Evolutionary conservation across 1,140 invertebrate species (phyloP).

Genomic region (Drosophila ercepeae): DNA sequence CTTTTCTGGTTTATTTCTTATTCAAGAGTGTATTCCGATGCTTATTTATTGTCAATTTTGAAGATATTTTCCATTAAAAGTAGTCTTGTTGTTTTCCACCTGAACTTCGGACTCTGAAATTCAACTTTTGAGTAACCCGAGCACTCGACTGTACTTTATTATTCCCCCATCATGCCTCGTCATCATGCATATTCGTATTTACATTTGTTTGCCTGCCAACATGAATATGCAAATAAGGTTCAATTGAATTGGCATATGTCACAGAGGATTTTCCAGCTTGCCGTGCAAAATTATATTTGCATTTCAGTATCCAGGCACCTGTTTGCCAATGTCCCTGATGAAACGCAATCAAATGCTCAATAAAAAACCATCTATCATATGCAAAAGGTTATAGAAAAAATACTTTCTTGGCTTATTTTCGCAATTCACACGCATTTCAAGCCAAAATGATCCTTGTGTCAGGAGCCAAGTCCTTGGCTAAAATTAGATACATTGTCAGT

Average conservation of each 20-base stretch:
- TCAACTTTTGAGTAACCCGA: background rate
- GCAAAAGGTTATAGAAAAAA: background rate
- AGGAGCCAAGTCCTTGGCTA: constrained; percentile 39
- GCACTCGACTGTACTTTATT: constrained; percentile 8
- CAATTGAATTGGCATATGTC: constrained; percentile 33
- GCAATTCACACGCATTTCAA: too few relatives aligned
- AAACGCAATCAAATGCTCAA: constrained; percentile 28
- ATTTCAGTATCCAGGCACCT: constrained; percentile 16
- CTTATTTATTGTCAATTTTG: too few relatives aligned
- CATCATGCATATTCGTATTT: constrained; percentile 6
- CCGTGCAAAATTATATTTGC: constrained; percentile 22
- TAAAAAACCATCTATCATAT: constrained; percentile 12
- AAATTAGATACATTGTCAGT: constrained; percentile 25
- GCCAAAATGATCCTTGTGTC: background rate
- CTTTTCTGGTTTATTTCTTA: background rate
- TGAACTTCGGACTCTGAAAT: background rate
- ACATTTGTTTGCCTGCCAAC: constrained; percentile 32
- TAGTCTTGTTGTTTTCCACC: background rate
- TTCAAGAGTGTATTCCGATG: too few relatives aligned
- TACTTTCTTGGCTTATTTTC: constrained; percentile 1
- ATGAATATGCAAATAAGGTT: constrained; percentile 44
- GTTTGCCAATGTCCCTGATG: constrained; percentile 1
- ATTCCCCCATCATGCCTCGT: constrained; percentile 3
- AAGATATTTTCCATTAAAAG: too few relatives aligned
- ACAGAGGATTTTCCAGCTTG: constrained; percentile 24